Conservation (phyloP, 2,888 invertebrate species). For the Tiphia femorata region DNA sequence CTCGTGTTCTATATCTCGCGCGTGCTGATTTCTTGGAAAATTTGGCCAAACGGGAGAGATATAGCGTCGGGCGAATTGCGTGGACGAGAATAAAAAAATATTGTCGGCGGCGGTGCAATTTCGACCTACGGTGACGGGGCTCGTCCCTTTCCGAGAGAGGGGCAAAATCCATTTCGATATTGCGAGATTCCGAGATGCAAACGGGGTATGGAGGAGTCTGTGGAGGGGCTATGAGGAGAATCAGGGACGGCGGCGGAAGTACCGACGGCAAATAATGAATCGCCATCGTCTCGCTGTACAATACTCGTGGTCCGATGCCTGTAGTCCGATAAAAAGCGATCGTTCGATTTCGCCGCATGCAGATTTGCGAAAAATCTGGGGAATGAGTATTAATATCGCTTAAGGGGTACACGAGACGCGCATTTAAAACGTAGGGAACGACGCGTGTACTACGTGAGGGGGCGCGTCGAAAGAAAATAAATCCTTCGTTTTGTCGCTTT, state of each 20-base stretch:
- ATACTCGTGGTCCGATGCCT: no score
- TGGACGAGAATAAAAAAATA: no score
- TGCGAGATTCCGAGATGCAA: slow-evolving; percentile 26
- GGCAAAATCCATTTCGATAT: slow-evolving; percentile 30
- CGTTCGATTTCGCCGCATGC: slow-evolving; percentile 9
- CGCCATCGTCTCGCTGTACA: slow-evolving; percentile 14
- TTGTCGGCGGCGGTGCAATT: slow-evolving; percentile 44
- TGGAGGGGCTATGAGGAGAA: slow-evolving; percentile 2
- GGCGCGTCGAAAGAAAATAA: not conserved
- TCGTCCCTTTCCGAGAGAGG: slow-evolving; percentile 15
- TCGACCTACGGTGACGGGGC: slow-evolving; percentile 26
- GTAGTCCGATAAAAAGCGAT: not conserved
- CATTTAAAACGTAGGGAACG: no score
- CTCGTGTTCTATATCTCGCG: no score
- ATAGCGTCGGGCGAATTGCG: no score
- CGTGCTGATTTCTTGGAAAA: no score
- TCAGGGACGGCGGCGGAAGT: slow-evolving; percentile 1
- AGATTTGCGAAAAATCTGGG: no score
- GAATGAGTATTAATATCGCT: no score
- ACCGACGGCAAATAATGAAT: slow-evolving; percentile 18
- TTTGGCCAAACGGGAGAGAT: no score
- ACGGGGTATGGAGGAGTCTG: slow-evolving; percentile 1
- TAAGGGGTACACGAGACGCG: no score
- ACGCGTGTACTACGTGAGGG: no score
- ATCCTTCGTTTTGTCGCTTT: not conserved